A percentile compares a stretch with the other conserved stretches of the same genome.
phyloP scores from a whole-genome alignment of 2,113 vertebrate genomes.

The Spizaetus ornatus region DNA sequence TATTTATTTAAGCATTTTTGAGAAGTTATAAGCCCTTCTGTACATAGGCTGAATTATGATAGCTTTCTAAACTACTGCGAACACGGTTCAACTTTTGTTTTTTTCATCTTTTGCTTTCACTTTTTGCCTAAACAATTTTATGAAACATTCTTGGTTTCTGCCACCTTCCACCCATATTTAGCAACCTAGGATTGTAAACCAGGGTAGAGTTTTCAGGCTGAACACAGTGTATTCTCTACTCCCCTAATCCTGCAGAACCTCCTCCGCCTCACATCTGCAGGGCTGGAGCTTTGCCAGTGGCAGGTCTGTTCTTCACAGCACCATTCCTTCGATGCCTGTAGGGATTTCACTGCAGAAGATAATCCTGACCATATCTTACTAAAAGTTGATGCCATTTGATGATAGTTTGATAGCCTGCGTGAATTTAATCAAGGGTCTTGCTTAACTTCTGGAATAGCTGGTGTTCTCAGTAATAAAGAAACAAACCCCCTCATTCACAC shows the following conservation, averaged over 20 bases:
- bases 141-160: background rate
- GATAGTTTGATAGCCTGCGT: background rate
- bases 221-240: background rate
- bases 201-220: constrained; percentile 31
- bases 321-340: constrained; percentile 2
- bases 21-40: background rate
- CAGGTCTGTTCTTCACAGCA: constrained; percentile 41
- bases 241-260: constrained; percentile 37
- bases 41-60: background rate
- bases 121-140: background rate
- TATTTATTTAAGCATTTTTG: background rate
- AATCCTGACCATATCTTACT: constrained; percentile 26
- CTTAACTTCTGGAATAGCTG: background rate
- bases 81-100: background rate
- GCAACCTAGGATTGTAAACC: background rate
- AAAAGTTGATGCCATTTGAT: constrained; percentile 22
- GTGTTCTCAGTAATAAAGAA: background rate
- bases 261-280: constrained; percentile 62
- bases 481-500: background rate
- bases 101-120: background rate
- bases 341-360: constrained; percentile 47
- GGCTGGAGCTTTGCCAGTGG: constrained; percentile 41
- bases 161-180: constrained; percentile 27
- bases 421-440: background rate
- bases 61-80: background rate